Percentiles rank a stretch among this genome's conserved stretches.
Conservation (phyloP, 2,797 vertebrate genomes). For the Chaenodraco wilsoni region DNA sequence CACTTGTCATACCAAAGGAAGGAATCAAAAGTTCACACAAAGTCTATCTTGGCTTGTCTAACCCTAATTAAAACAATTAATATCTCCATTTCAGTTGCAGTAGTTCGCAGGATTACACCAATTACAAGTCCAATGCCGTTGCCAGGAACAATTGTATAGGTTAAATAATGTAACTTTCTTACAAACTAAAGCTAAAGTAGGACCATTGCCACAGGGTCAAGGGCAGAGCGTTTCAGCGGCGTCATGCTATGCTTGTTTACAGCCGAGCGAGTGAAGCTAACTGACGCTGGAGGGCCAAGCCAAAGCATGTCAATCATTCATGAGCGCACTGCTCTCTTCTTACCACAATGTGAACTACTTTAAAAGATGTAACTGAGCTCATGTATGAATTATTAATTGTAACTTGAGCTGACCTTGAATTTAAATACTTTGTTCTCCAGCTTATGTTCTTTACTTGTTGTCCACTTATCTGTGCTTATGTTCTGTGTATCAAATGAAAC, state of each 20-base stretch:
- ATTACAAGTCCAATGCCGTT: neutral
- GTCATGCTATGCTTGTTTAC: conserved; percentile 40
- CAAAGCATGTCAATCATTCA: conserved; percentile 62
- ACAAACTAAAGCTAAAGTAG: neutral
- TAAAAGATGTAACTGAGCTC: conserved; percentile 51
- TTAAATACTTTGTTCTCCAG: conserved; percentile 7
- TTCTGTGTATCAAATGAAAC: neutral
- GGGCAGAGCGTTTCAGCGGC: conserved; percentile 5
- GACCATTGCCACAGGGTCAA: neutral
- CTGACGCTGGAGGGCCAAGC: conserved; percentile 36
- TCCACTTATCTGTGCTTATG: neutral
- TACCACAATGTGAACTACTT: conserved; percentile 45
- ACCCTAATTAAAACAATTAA: too few relatives aligned
- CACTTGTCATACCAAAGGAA: neutral
- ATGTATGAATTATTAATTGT: conserved; percentile 57
- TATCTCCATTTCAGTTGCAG: neutral
- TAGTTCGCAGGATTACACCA: neutral
- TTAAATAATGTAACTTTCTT: neutral
- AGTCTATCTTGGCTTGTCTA: neutral
- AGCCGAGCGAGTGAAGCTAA: conserved; percentile 34
- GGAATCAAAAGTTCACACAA: conserved; percentile 3
- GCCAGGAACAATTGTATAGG: neutral
- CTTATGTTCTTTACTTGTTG: conserved; percentile 1
- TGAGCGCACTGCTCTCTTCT: conserved; percentile 41
- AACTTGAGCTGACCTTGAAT: conserved; percentile 26